phyloP scores from a whole-genome alignment of 2,888 invertebrate species.

The Rhagium mordax region DNA sequence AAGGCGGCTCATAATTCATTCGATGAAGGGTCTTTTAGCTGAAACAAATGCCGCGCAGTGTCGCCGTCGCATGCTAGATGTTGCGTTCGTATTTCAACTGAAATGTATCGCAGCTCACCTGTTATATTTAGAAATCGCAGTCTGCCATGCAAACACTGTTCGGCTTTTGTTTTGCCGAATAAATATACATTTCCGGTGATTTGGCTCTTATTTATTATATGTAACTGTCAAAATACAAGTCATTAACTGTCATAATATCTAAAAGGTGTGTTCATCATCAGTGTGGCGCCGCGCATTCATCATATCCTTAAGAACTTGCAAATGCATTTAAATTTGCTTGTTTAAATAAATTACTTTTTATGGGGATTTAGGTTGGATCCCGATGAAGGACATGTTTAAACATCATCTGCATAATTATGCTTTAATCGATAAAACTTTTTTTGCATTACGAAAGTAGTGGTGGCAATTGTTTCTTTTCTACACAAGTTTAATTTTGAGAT shows the following conservation, averaged over 20 bases:
- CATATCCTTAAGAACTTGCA: slow-evolving; percentile 36
- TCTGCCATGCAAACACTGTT: slow-evolving; percentile 52
- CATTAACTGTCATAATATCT: slow-evolving; percentile 60
- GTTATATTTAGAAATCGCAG: slow-evolving; percentile 63
- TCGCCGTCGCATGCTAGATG: slow-evolving; percentile 58
- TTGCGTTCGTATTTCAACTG: slow-evolving; percentile 40
- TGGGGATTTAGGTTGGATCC: background rate
- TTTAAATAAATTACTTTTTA: slow-evolving; percentile 36
- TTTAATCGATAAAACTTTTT: too few species aligned
- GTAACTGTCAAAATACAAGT: slow-evolving; percentile 62
- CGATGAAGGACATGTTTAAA: background rate
- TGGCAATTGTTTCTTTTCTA: too few species aligned
- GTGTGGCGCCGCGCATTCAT: slow-evolving; percentile 44
- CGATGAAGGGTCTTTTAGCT: slow-evolving; percentile 57
- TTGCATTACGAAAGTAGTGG: too few species aligned
- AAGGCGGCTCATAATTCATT: slow-evolving; percentile 61
- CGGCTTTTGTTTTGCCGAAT: slow-evolving; percentile 55
- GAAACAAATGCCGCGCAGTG: slow-evolving; percentile 59
- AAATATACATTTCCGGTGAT: slow-evolving; percentile 64
- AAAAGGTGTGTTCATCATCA: slow-evolving; percentile 50
- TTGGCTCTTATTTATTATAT: slow-evolving; percentile 61
- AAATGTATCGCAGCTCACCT: slow-evolving; percentile 48
- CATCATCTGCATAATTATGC: background rate
- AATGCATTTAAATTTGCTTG: slow-evolving; percentile 33
- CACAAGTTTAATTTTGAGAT: too few species aligned